These are phyloP conservation scores for Proterorhinus semilunaris DNA, from an alignment of 2,113 vertebrate genomes.

Conservation along the genomic window DNA sequence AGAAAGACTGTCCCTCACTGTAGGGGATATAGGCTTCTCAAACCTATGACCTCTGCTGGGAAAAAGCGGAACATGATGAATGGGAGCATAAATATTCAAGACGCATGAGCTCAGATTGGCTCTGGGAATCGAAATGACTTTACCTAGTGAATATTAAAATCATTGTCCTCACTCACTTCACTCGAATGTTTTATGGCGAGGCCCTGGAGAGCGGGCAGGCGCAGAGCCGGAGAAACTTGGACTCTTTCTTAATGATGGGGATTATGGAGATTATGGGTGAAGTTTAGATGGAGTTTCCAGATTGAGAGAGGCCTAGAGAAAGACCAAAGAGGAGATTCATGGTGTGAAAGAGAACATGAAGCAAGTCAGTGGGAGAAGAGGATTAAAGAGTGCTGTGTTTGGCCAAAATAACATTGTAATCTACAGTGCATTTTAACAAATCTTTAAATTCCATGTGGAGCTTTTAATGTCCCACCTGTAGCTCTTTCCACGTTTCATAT, in stretches of 20 bases:
- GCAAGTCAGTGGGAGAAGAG: neutral
- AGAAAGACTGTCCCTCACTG: neutral
- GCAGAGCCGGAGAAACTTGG: neutral
- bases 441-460: too few relatives aligned
- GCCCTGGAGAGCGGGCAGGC: neutral
- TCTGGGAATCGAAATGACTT: neutral
- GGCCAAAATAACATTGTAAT: too few relatives aligned
- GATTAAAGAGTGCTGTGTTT: neutral
- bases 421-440: too few relatives aligned
- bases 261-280: neutral
- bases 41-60: conserved; percentile 2
- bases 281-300: neutral
- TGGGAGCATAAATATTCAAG: conserved; percentile 6
- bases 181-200: neutral
- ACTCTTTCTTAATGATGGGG: neutral
- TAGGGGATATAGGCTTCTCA: neutral
- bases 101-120: neutral
- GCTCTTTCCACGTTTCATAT: too few relatives aligned
- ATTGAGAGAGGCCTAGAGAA: neutral
- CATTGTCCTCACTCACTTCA: neutral
- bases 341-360: neutral
- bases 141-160: neutral
- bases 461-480: too few relatives aligned
- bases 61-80: neutral
- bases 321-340: neutral